Base-by-base conservation (phyloP, 1,140 invertebrate genomes). In the Drosophila melanica region DNA sequence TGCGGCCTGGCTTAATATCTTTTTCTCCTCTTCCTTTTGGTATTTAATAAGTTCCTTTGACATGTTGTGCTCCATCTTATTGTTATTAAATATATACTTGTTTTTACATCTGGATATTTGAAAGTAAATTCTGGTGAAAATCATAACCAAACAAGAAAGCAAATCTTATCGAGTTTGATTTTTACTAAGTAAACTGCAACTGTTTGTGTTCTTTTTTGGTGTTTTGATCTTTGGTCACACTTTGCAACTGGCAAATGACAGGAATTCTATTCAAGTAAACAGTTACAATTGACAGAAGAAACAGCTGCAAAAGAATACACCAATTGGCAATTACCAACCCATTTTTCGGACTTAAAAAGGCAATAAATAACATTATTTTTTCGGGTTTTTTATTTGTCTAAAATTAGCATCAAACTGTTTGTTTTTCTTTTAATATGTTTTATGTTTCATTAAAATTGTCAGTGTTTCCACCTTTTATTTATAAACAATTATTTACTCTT, bases 361-460 rank as follows among this genome's bases (percentile, higher is more conserved):
- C 10, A 9, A 35, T 10, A 35, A 10, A 2, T 35, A 1, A 10
- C 9, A 35, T 41, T 41, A 30, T 16, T 64, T 57, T 62, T 59
- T 59, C 9, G 58, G 5, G 11, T 69, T 42, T 79, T 73, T 68
- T 60, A 59, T 80, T 85, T 85, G 30, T 66, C 67, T 87, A 87
- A 81, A 81, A 87, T 86, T 86, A 87, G 82, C 78, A 48, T 86
- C 60, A 87, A 81, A 86, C 75, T 73, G 42, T 86, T 71, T 77
- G 54, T 62, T 45, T 58, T 80, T 67, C 4, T 47, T 14, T 23
- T 57, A 41, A 37, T 53, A 59, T 67, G 27, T 66, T 48, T 54
- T 30, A 37, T 66, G 11, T 42, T 66, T 65, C 33, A 42, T 73
- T 85, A 41, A 58, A 76, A 54, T 85, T 77, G 65, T 65, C 33